Evolutionary conservation across 2,797 vertebrate species (phyloP).

Genomic region (Sus cebifrons): DNA sequence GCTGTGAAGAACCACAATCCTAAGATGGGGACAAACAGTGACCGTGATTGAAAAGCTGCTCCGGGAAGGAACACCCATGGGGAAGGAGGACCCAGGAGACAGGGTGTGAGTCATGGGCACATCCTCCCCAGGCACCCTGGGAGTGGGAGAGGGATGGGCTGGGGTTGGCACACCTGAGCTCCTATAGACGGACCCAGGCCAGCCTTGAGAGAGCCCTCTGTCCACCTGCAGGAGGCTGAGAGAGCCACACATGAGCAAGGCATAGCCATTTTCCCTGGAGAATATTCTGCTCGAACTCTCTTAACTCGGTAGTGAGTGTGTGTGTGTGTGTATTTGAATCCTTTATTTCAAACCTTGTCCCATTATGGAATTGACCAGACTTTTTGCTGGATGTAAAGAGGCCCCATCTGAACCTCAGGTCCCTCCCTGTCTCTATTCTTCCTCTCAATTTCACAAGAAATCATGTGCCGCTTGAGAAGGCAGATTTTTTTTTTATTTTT

Average conservation of each 20-base stretch:
- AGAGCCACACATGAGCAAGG: rapidly evolving
- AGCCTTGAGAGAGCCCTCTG: rapidly evolving
- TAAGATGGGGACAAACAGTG: rapidly evolving
- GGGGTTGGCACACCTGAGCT: rapidly evolving
- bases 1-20: too few relatives aligned
- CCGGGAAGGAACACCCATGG: neutral
- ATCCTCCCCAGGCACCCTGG: rapidly evolving
- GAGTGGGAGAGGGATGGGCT: neutral
- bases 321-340: neutral
- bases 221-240: rapidly evolving
- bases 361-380: rapidly evolving
- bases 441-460: neutral
- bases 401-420: rapidly evolving
- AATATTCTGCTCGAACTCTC: too few relatives aligned
- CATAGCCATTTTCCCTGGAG: rapidly evolving
- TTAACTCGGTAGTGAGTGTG: rapidly evolving
- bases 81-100: rapidly evolving
- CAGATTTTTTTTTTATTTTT: neutral
- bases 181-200: rapidly evolving
- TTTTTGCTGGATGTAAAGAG: rapidly evolving
- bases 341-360: neutral
- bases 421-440: rapidly evolving
- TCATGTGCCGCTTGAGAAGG: neutral
- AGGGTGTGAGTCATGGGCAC: neutral
- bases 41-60: neutral